A percentile compares a stretch with the other conserved stretches of the same genome.
Conservation (phyloP, 2,888 invertebrate species). For the Sturmia bella region DNA sequence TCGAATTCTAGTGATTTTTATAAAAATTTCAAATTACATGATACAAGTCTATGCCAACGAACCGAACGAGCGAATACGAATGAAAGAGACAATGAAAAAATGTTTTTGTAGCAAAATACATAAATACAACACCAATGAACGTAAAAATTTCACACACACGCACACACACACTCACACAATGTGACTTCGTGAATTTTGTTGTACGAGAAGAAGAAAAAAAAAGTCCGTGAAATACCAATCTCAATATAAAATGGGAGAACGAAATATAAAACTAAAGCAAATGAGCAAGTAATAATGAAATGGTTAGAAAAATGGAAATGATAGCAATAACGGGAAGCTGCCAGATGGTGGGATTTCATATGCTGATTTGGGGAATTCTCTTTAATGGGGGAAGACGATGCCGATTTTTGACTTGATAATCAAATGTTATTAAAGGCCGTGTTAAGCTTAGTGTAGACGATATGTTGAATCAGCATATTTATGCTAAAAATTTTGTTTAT, state of each 20-base stretch:
- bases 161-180: conserved; percentile 1
- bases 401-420: too few species aligned
- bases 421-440: too few species aligned
- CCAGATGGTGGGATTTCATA: too few species aligned
- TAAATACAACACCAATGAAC: conserved; percentile 37
- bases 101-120: conserved; percentile 59
- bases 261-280: conserved; percentile 36
- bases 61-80: conserved; percentile 69
- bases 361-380: too few species aligned
- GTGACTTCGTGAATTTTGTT: neutral
- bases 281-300: conserved; percentile 14
- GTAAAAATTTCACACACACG: conserved; percentile 8
- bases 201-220: neutral
- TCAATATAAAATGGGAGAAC: conserved; percentile 37
- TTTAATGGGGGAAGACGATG: too few species aligned
- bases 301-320: conserved; percentile 7
- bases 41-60: conserved; percentile 65
- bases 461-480: too few species aligned
- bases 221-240: conserved; percentile 21
- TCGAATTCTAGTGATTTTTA: conserved; percentile 64
- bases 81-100: conserved; percentile 67
- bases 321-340: too few species aligned
- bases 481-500: too few species aligned
- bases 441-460: too few species aligned
- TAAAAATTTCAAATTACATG: conserved; percentile 57